Base-by-base conservation (phyloP, 2,113 vertebrate genomes). In the Seriola aureovittata region DNA sequence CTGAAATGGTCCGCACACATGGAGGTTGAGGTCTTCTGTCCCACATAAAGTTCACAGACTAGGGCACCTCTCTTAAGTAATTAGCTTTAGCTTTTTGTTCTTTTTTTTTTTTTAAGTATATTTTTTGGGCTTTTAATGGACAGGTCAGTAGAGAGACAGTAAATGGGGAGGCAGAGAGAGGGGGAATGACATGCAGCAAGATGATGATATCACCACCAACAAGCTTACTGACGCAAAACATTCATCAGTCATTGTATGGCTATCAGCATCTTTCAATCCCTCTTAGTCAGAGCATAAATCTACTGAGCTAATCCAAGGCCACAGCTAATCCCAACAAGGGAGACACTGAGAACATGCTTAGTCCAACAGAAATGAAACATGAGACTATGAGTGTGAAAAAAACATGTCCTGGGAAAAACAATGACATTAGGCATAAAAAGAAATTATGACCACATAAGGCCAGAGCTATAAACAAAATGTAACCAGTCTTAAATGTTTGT, bases 181-280 rank as follows among this genome's bases (percentile, higher is more conserved):
- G 25, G 25, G 25, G 25, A 25, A 25, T 25, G 25, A 25, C 25
- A 25, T 25, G 25, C 25, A 25, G 25, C 25, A 25, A 25, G 1
- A 25, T 73, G 71, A 67, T 85, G 81, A 63, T 78, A 66, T 85
- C 69, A 70, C 38, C 78, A 63, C 67, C 64, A 57, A 66, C 63
- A 59, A 75, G 75, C 68, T 86, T 82, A 84, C 66, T 91, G 90
- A 91, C 55, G 59, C 74, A 81, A 70, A 85, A 65, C 85, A 73
- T 85, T 82, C 66, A 88, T 83, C 52, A 85, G 23, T 80, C 68
- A 75, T 29, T 23, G 16, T 58, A 72, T 71, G 58, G 19, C 46
- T 68, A 85, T 82, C 52, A 59, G 79, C 78, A 69, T 82, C 84
- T 84, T 86, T 63, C 68, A 85, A 86, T 87, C 82, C 73, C 19